Conservation (phyloP, 53 echinoderm and acorn worm species). For the Hippasteria phrygiana region DNA sequence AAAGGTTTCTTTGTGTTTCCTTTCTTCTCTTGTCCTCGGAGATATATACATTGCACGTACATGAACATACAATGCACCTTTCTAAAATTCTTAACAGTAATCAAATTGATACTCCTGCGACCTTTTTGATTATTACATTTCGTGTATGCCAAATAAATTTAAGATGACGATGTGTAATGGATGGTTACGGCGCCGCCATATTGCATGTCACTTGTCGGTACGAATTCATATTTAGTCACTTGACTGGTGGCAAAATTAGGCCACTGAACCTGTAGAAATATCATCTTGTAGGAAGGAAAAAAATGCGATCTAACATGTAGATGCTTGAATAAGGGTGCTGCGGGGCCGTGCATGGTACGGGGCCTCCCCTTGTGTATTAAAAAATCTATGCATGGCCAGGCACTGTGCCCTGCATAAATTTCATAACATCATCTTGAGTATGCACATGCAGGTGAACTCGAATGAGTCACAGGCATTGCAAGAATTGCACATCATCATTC, state of each 20-base stretch:
- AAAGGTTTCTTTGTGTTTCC: too few species aligned
- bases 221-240: background rate
- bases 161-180: background rate
- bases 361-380: background rate
- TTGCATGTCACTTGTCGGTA: background rate
- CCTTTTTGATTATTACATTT: conserved; percentile 10
- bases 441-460: background rate
- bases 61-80: background rate
- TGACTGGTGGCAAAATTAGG: background rate
- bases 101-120: background rate
- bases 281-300: background rate
- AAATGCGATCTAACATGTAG: background rate
- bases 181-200: background rate
- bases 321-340: background rate
- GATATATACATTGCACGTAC: background rate
- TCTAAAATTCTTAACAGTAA: background rate
- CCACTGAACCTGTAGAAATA: conserved; percentile 42
- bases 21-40: too few species aligned
- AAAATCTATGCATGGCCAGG: background rate
- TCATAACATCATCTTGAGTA: background rate
- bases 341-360: conserved; percentile 17
- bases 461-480: background rate
- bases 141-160: conserved; percentile 13
- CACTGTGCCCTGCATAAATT: conserved; percentile 1
- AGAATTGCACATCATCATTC: background rate